These are phyloP conservation scores for Brachypterus glaber DNA, from an alignment of 2,888 invertebrate genomes.

Conservation along the genomic window DNA sequence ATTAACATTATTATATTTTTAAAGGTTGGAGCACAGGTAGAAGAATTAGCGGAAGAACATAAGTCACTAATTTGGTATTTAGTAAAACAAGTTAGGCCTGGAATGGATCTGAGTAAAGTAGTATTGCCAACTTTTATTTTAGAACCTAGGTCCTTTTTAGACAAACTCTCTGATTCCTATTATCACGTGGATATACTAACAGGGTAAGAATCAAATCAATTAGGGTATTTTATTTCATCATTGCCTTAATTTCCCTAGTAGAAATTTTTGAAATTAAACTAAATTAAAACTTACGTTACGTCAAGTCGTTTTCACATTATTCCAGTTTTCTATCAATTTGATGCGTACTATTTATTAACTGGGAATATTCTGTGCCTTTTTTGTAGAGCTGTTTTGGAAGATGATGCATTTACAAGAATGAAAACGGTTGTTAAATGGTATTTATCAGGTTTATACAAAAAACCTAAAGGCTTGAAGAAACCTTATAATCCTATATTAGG, in stretches of 20 bases:
- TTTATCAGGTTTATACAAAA: conserved; percentile 85
- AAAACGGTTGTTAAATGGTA: conserved; percentile 85
- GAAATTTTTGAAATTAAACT: too few relatives aligned
- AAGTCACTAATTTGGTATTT: conserved; percentile 91
- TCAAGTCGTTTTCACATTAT: too few relatives aligned
- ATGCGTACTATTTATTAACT: neutral
- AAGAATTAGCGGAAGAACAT: conserved; percentile 90
- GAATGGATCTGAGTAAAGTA: conserved; percentile 91
- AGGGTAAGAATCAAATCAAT: conserved; percentile 50
- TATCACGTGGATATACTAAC: conserved; percentile 86
- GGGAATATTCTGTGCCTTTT: conserved; percentile 15
- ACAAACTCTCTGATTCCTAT: conserved; percentile 88
- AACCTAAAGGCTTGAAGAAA: conserved; percentile 90
- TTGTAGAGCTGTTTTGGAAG: conserved; percentile 67
- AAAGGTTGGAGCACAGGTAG: conserved; percentile 74
- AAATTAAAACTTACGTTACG: too few relatives aligned
- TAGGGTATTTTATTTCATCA: neutral
- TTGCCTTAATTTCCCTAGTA: neutral
- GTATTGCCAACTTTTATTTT: conserved; percentile 90
- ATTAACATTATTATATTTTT: conserved; percentile 23
- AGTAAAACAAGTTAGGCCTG: conserved; percentile 89
- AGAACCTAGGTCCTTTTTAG: conserved; percentile 87
- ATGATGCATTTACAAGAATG: conserved; percentile 86
- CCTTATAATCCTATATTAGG: conserved; percentile 94
- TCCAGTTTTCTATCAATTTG: too few relatives aligned